A percentile compares a stretch with the other conserved stretches of the same genome.
Evolutionary conservation across 2,113 vertebrate species (phyloP).

Genomic region (Podarcis muralis): DNA sequence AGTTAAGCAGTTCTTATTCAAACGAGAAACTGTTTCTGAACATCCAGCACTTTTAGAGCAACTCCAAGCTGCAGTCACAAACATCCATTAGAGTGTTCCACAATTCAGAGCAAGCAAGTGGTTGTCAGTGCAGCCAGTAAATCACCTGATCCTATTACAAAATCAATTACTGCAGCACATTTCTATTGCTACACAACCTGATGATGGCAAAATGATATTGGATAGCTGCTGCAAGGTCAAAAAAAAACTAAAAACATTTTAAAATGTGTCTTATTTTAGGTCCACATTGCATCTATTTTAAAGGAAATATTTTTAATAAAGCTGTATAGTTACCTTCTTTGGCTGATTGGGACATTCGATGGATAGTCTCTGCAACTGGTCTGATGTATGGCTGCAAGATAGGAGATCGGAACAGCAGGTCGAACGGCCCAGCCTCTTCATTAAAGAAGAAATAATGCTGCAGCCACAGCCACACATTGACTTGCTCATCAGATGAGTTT

Average conservation of each 20-base stretch:
- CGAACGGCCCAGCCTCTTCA: constrained; percentile 97
- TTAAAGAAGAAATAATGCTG: constrained; percentile 97
- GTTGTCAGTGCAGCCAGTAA: constrained; percentile 89
- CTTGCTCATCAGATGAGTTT: constrained; percentile 85
- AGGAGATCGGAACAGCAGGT: constrained; percentile 96
- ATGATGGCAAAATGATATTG: constrained; percentile 83
- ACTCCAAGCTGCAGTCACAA: constrained; percentile 75
- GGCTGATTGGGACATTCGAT: constrained; percentile 86
- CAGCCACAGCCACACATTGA: constrained; percentile 99
- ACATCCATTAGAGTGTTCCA: constrained; percentile 84
- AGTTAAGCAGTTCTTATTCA: constrained; percentile 40
- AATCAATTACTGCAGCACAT: constrained; percentile 92
- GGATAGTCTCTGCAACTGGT: constrained; percentile 94
- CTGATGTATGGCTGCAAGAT: constrained; percentile 91
- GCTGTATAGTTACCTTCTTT: constrained; percentile 92
- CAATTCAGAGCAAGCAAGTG: constrained; percentile 84
- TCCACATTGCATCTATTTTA: constrained; percentile 63
- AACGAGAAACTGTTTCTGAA: constrained; percentile 64
- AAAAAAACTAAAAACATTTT: constrained; percentile 68
- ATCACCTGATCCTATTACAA: constrained; percentile 95
- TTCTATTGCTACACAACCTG: constrained; percentile 81
- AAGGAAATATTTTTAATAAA: constrained; percentile 72
- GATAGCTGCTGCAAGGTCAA: constrained; percentile 84
- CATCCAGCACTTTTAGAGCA: constrained; percentile 75
- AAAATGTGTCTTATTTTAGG: constrained; percentile 70